These are phyloP conservation scores for Aphis gossypii DNA, from an alignment of 1,140 invertebrate genomes.

Conservation along the genomic window DNA sequence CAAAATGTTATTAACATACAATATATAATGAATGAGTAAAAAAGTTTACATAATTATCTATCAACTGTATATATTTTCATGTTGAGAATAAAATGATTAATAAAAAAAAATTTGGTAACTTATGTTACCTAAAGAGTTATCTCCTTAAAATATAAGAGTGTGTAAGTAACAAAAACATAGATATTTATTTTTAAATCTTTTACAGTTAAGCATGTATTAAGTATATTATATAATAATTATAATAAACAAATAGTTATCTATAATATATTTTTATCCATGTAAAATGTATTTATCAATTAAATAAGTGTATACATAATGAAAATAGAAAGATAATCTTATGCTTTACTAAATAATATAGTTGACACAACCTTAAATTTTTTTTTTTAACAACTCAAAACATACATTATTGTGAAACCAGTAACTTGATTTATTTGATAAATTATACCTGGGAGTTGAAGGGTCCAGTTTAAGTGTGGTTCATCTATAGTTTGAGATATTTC, in stretches of 20 bases:
- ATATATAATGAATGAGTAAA: neutral
- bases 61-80: neutral
- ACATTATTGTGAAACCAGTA: neutral
- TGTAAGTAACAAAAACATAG: neutral
- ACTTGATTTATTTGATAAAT: neutral
- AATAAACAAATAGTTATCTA: neutral
- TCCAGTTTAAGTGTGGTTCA: constrained; percentile 57
- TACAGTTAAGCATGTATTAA: neutral
- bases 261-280: neutral
- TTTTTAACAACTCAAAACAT: neutral
- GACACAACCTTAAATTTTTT: neutral
- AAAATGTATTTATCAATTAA: neutral
- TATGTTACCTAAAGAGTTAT: too few species aligned
- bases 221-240: neutral
- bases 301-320: too few species aligned
- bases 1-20: neutral
- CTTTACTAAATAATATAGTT: neutral
- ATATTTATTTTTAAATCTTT: neutral
- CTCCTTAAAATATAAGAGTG: neutral
- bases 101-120: neutral
- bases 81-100: neutral
- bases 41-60: neutral
- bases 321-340: neutral
- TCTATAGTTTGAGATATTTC: neutral
- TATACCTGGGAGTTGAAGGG: constrained; percentile 58